Evolutionary conservation across 2,797 vertebrate genomes (phyloP).

Genomic region (Morelia viridis): DNA sequence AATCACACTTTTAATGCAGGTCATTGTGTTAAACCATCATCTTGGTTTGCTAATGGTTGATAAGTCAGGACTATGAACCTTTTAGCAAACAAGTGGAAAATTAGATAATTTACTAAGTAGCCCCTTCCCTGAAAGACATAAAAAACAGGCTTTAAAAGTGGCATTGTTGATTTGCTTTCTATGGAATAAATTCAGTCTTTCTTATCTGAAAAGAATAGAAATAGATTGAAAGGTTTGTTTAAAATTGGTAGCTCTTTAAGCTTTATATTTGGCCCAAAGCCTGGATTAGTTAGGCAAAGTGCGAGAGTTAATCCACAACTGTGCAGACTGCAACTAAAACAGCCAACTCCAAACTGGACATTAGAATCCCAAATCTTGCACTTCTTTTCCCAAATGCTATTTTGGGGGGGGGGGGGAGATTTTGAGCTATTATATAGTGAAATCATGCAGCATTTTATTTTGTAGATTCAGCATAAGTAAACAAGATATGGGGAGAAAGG

Average conservation of each 20-base stretch:
- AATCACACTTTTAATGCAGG: slow-evolving; percentile 45
- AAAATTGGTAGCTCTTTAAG: background rate
- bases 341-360: background rate
- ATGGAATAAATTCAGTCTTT: background rate
- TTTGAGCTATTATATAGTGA: background rate
- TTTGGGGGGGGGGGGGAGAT: background rate
- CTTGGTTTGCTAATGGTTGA: slow-evolving; percentile 42
- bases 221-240: background rate
- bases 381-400: background rate
- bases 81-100: slow-evolving; percentile 36
- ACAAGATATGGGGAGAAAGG: background rate
- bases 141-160: slow-evolving; percentile 34
- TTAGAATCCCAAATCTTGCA: background rate
- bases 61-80: slow-evolving; percentile 41
- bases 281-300: background rate
- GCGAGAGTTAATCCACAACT: background rate
- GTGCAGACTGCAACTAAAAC: background rate
- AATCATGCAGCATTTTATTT: background rate
- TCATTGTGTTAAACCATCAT: slow-evolving; percentile 51
- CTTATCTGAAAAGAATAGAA: background rate
- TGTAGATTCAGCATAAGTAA: background rate
- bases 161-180: slow-evolving; percentile 5
- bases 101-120: slow-evolving; percentile 26
- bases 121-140: slow-evolving; percentile 1
- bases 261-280: background rate